These are phyloP conservation scores for Archilochus colubris DNA, from an alignment of 2,113 vertebrate genomes.

Conservation along the genomic window DNA sequence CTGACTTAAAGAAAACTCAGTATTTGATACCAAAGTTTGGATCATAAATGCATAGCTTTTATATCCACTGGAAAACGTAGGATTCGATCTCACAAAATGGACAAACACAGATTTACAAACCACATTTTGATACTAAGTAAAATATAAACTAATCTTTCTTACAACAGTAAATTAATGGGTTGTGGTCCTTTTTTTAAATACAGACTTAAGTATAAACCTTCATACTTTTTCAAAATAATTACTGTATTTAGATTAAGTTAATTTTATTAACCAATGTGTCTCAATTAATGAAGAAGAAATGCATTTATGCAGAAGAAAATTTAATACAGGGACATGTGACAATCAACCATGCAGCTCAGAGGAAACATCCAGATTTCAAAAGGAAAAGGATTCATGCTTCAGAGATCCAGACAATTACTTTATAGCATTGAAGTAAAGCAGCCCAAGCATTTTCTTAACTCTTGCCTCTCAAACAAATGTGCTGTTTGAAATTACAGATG, in stretches of 20 bases:
- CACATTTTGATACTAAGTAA: neutral
- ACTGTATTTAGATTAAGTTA: neutral
- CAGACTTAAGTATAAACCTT: neutral
- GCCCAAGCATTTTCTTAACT: neutral
- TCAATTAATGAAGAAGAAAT: neutral
- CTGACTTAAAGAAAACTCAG: neutral
- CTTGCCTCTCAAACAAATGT: neutral
- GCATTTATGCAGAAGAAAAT: neutral
- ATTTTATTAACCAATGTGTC: neutral
- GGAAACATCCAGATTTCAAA: neutral
- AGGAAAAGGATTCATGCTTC: neutral
- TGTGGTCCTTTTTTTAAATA: neutral
- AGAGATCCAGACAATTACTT: neutral
- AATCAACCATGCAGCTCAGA: neutral
- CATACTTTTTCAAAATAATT: neutral
- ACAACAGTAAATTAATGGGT: neutral
- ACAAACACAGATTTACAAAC: neutral
- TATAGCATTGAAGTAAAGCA: neutral
- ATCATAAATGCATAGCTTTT: neutral
- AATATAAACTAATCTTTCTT: neutral
- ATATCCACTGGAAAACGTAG: accelerated
- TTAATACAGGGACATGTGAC: neutral
- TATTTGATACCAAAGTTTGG: neutral
- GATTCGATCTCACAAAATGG: neutral
- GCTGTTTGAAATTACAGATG: neutral